Evolutionary conservation across 37 sponge, comb jelly and placozoan species (phyloP), one percentile per base, ranked within the genome.

Genomic region (Diacarnus erythraeanus): DNA sequence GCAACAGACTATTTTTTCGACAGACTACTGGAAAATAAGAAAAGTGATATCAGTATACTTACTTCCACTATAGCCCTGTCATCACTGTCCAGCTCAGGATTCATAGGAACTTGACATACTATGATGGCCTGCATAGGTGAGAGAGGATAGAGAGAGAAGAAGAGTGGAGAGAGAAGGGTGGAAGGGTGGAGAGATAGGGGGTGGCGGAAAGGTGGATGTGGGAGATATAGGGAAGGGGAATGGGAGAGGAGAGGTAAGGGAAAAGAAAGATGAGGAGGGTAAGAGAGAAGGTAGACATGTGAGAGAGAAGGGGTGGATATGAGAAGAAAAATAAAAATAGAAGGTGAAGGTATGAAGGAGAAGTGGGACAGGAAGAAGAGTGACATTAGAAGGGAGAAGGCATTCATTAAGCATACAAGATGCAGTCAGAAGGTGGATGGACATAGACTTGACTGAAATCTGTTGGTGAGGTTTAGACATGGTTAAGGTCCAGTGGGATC

Each of bases 381-480:
- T 47, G 12, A 84, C 80, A 31, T 82, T 29, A 39, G 56, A 57
- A 12, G 78, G 47, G 1, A 78, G 67, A 72, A 83, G 69, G 18
- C 83, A 41, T 64, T 83, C 59, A 36, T 51, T 66, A 65, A n/a
- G n/a, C n/a, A n/a, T n/a, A n/a, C n/a, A n/a, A n/a, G n/a, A n/a
- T n/a, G n/a, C n/a, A n/a, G n/a, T n/a, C n/a, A n/a, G n/a, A n/a
- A n/a, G n/a, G n/a, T n/a, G n/a, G n/a, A n/a, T n/a, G n/a, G n/a
- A n/a, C n/a, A n/a, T n/a, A n/a, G n/a, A n/a, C n/a, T n/a, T n/a
- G n/a, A n/a, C n/a, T n/a, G n/a, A n/a, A n/a, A n/a, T n/a, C n/a
- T n/a, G n/a, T n/a, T n/a, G n/a, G n/a, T n/a, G n/a, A n/a, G n/a
- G n/a, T n/a, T n/a, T n/a, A n/a, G n/a, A n/a, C n/a, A n/a, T n/a